Conservation (phyloP, 2,113 vertebrate genomes). For the Elephantulus edwardii region DNA sequence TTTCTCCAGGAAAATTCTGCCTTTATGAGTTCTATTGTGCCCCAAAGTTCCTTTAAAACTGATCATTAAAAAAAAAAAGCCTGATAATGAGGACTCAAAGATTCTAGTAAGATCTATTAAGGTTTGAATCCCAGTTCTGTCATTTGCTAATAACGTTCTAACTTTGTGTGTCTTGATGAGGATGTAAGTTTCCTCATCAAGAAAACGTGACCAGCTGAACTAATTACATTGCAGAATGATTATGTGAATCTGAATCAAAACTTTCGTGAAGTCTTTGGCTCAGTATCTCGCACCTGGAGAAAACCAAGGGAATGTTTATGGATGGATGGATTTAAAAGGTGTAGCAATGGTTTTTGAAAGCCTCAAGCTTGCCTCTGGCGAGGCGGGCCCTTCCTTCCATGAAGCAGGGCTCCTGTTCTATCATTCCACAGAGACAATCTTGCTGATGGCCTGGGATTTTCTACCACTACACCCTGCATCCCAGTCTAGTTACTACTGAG, state of each 20-base stretch:
- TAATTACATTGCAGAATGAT: not conserved
- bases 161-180: not conserved
- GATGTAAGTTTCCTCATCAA: not conserved
- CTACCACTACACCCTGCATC: not conserved
- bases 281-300: not conserved
- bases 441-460: not conserved
- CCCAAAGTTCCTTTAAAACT: not conserved
- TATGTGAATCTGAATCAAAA: not conserved
- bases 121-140: not conserved
- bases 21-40: not conserved
- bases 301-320: not conserved
- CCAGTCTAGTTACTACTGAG: too few species aligned
- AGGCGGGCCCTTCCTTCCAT: not conserved
- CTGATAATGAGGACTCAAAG: not conserved
- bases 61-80: not conserved
- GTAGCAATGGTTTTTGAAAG: not conserved
- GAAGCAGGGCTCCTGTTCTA: not conserved
- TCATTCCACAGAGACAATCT: not conserved
- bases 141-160: not conserved
- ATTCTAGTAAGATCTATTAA: not conserved
- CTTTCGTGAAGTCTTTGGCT: not conserved
- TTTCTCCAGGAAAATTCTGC: not conserved
- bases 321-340: too few species aligned
- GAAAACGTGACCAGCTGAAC: not conserved
- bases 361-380: not conserved